These are phyloP conservation scores for Pygocentrus nattereri DNA, from an alignment of 2,797 vertebrate genomes.

Conservation along the genomic window DNA sequence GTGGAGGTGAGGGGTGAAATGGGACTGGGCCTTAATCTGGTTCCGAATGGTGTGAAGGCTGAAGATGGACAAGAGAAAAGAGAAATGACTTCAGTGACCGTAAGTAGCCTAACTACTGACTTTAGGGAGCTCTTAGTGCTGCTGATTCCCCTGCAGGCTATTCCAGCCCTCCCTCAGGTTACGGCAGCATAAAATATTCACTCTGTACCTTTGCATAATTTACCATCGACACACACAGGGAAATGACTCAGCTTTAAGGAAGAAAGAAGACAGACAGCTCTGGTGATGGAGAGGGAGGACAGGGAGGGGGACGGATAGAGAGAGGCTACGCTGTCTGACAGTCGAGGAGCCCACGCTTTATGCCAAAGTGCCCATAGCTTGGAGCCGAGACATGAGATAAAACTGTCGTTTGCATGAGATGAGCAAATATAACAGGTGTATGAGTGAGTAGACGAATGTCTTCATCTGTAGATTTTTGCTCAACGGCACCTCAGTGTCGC, in stretches of 20 bases:
- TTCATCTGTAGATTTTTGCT: not conserved
- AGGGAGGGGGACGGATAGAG: slow-evolving; percentile 41
- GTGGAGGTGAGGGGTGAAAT: too few relatives aligned
- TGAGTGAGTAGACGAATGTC: not conserved
- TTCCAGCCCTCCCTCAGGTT: slow-evolving; percentile 75
- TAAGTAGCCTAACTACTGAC: not conserved
- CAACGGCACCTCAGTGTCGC: too few relatives aligned
- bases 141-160: slow-evolving; percentile 59
- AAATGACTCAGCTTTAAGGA: slow-evolving; percentile 59
- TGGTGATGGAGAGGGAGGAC: not conserved
- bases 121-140: slow-evolving; percentile 12
- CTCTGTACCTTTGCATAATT: slow-evolving; percentile 78
- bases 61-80: not conserved
- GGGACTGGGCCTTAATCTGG: too few relatives aligned
- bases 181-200: slow-evolving; percentile 80
- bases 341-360: not conserved
- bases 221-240: slow-evolving; percentile 69
- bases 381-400: not conserved
- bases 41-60: not conserved
- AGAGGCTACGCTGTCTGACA: slow-evolving; percentile 8
- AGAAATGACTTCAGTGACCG: not conserved
- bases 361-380: not conserved
- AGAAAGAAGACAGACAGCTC: slow-evolving; percentile 22
- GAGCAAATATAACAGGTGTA: not conserved
- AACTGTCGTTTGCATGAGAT: not conserved